Evolutionary conservation across 2,113 vertebrate genomes (phyloP), one percentile per base, ranked within the genome.

Genomic region (Neolamprologus kungweensis): DNA sequence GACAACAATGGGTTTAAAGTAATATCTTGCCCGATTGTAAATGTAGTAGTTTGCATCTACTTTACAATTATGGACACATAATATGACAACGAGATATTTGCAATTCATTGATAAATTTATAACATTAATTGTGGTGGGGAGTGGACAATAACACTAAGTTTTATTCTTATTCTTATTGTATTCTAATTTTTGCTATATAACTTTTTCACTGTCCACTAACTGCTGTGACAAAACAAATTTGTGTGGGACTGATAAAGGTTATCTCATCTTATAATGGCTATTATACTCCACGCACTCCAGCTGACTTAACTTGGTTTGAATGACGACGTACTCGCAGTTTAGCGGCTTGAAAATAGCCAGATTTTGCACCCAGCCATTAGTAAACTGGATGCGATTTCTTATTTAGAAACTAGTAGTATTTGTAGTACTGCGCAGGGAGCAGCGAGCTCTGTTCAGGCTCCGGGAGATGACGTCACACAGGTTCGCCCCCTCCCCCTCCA

Each of bases 141-240:
- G 51, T 54, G 51, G 51, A 54, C 0, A 54, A 54, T 1, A 53
- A 11, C 51, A 21, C 51, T 53, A 6, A 53, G 51, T 54, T 54
- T 21, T 2, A 53, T 53, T 53, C 51, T 54, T 53, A n/a, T 53
- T 53, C 51, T 54, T 53, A n/a, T 53, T 53, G 3, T 53, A 53
- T n/a, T 50, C 16, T 17, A 51, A 0, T 51, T 54, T 1, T 23
- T 54, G 10, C 10, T 12, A 12, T 54, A 23, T 12, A 54, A 23
- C 53, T 3, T 54, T 54, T 54, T 0, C n/a, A 54, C 10, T 54
- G n/a, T 54, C n/a, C 53, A 23, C n/a, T 54, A 0, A 0, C 1
- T 54, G 53, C 10, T 54, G 53, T 55, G 21, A 13, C 11, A 55
- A 55, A 0, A 26, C 53, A 0, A 0, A 55, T 23, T 55, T 55